Conservation (phyloP, 2,113 vertebrate species). For the Potamarius usumacintae region DNA sequence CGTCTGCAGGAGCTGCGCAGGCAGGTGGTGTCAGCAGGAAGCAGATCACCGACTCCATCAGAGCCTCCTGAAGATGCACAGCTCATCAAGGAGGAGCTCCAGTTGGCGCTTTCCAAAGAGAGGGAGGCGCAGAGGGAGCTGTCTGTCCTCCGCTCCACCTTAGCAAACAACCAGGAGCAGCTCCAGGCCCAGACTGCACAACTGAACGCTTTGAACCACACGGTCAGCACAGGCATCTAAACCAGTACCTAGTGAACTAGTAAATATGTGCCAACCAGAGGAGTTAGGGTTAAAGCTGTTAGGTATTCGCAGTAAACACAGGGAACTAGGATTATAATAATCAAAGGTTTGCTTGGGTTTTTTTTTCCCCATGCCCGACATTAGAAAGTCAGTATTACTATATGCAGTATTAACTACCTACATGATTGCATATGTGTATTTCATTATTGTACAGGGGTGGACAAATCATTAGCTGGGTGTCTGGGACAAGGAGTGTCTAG, state of each 20-base stretch:
- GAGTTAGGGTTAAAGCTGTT: neutral
- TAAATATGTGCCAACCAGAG: neutral
- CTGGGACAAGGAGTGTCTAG: neutral
- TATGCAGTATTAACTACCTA: neutral
- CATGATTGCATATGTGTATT: neutral
- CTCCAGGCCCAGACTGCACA: conserved; percentile 75
- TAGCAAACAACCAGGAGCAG: conserved; percentile 72
- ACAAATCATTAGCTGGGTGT: neutral
- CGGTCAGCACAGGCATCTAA: conserved; percentile 62
- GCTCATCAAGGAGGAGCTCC: conserved; percentile 80
- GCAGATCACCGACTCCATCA: neutral
- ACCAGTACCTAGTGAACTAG: neutral
- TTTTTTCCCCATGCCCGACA: neutral
- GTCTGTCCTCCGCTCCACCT: conserved; percentile 69
- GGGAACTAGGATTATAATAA: neutral
- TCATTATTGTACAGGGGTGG: neutral
- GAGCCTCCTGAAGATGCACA: conserved; percentile 44
- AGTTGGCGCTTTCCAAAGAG: conserved; percentile 78
- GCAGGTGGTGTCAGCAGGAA: conserved; percentile 68
- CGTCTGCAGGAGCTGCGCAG: conserved; percentile 81
- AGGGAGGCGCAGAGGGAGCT: conserved; percentile 83
- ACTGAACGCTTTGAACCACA: conserved; percentile 78
- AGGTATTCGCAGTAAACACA: neutral
- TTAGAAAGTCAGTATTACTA: neutral
- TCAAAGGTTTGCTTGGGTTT: neutral